Base-by-base conservation (phyloP, 2,113 vertebrate species). In the Junco hyemalis region DNA sequence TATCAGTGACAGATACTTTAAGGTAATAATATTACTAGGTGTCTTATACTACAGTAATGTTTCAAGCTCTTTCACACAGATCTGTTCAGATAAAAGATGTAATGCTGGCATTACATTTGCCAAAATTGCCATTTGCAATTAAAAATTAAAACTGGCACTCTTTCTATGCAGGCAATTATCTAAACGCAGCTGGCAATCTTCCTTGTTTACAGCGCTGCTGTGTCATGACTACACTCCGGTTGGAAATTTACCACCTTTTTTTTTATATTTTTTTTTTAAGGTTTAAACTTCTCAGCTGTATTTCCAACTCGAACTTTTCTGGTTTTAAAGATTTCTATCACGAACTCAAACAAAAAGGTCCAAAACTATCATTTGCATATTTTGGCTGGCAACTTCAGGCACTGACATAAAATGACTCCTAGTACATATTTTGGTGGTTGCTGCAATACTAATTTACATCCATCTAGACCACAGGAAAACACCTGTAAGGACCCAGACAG, bases 111-210 rank as follows among this genome's bases (percentile, higher is more conserved):
- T 95, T 96, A 90, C 86, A 92, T 88, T 92, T 97, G 97, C 98
- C 98, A 98, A 97, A 98, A 97, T 68, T 97, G 96, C 97, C 95
- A 98, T 98, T 98, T 98, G 97, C 95, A 98, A 98, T 98, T 98
- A 98, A 98, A 97, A 98, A 97, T 96, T 98, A 96, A 98, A 98
- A 97, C 83, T 97, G 97, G 98, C 97, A 96, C 80, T 91, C 81
- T 68, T 91, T 96, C 90, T 95, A 82, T 82, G 45, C 70, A 97
- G 97, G 95, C 96, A 98, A 97, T 98, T 97, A 98, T 97, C 97
- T 97, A 97, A 97, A 97, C 95, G 90, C 91, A 96, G 88, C 96
- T 98, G 97, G 97, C 97, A 96, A 72, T 91, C 78, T 86, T 94
- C 93, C 93, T 97, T 98, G 96, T 97, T 98, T 98, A 97, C 86